Percentiles rank a stretch among this genome's conserved stretches.
These are phyloP conservation scores for Thyatira batis DNA, from an alignment of 2,888 invertebrate genomes.

Conservation along the genomic window DNA sequence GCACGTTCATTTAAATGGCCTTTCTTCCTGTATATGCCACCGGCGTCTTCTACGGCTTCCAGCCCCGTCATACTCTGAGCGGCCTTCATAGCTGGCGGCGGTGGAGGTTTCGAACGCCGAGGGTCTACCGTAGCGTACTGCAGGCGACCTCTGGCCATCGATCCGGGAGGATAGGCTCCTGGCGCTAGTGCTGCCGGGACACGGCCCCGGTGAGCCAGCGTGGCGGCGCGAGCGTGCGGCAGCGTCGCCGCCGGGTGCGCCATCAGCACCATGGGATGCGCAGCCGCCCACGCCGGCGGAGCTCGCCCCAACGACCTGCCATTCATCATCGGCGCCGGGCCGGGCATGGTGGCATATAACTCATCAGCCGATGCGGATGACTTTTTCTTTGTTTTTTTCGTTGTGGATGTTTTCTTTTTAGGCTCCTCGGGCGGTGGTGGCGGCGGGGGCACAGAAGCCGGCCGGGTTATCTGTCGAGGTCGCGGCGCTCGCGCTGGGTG, in stretches of 20 bases:
- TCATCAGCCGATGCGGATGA: constrained; percentile 83
- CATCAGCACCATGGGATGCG: constrained; percentile 76
- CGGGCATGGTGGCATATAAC: constrained; percentile 81
- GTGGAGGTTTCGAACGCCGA: constrained; percentile 84
- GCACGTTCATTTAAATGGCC: constrained; percentile 96
- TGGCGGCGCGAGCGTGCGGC: constrained; percentile 72
- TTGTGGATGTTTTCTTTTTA: constrained; percentile 81
- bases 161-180: constrained; percentile 67
- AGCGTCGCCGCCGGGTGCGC: constrained; percentile 74
- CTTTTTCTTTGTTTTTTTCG: constrained; percentile 81
- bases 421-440: constrained; percentile 87
- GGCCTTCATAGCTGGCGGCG: constrained; percentile 84
- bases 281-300: constrained; percentile 70
- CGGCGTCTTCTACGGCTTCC: constrained; percentile 84
- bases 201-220: constrained; percentile 81
- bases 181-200: constrained; percentile 82
- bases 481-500: constrained; percentile 86
- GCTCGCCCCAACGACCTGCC: constrained; percentile 73
- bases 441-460: constrained; percentile 92
- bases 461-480: constrained; percentile 90
- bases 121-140: constrained; percentile 85
- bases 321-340: constrained; percentile 70
- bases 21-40: constrained; percentile 93
- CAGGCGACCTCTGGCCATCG: constrained; percentile 66
- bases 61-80: constrained; percentile 86